Conservation (phyloP, 30 jellyfish, hydroid and myxozoan species). For the Pelagia noctiluca region DNA sequence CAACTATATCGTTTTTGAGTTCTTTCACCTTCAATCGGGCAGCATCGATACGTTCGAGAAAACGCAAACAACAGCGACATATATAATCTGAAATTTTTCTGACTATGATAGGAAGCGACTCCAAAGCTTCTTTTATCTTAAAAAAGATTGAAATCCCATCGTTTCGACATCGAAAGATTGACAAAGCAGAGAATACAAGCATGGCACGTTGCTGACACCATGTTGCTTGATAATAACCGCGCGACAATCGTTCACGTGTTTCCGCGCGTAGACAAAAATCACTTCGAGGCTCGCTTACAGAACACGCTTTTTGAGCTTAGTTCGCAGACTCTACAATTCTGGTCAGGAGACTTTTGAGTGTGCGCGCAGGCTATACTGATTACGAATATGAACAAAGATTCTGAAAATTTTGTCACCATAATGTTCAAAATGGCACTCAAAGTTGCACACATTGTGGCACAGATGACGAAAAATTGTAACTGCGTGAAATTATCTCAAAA, state of each 20-base stretch:
- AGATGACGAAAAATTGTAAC: no score
- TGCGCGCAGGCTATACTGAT: slow-evolving; percentile 6
- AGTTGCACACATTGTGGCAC: no score
- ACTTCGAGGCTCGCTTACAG: slow-evolving; percentile 5
- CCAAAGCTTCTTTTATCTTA: no score
- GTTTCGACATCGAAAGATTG: not conserved
- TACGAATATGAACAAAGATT: no score
- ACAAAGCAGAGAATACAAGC: slow-evolving; percentile 17
- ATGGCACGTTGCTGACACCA: slow-evolving; percentile 12
- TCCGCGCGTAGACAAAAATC: slow-evolving; percentile 4
- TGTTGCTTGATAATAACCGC: not conserved
- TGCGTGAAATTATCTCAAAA: no score
- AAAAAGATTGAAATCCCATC: slow-evolving; percentile 29
- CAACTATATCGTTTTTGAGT: slow-evolving; percentile 14
- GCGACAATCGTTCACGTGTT: slow-evolving; percentile 4
- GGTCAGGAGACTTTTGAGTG: slow-evolving; percentile 8
- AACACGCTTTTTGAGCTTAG: slow-evolving; percentile 5
- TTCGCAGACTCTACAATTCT: not conserved
- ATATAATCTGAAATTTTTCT: slow-evolving; percentile 9
- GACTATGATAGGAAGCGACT: slow-evolving; percentile 1
- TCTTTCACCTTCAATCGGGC: slow-evolving; percentile 22
- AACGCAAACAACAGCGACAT: no score
- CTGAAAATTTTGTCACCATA: no score
- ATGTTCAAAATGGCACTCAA: no score
- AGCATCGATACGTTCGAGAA: slow-evolving; percentile 17